Base-by-base conservation (phyloP, 2,113 vertebrate genomes). In the Choloepus hoffmanni region DNA sequence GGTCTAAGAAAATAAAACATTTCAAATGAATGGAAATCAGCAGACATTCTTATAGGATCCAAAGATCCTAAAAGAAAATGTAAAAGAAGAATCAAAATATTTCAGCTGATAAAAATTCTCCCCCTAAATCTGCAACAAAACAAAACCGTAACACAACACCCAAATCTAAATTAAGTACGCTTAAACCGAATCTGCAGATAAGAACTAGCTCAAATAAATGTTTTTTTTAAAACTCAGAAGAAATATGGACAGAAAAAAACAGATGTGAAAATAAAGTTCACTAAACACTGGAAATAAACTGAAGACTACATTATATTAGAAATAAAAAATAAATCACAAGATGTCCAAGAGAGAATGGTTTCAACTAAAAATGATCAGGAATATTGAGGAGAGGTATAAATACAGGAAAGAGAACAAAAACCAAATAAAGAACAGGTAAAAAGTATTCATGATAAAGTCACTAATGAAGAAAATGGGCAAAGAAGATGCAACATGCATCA, bases 311-410 rank as follows among this genome's bases (percentile, higher is more conserved):
- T 65, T 86, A 50, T 40, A 63, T 58, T 82, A 50, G 30, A 94
- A 78, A 83, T 89, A 73, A 89, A 96, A 81, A 48, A 13, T n/a
- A 48, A 90, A 73, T 85, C 76, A 85, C 16, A 36, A 89, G 6
- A 1, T 90, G 12, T 85, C 30, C 19, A 36, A 28, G n/a, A 78
- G 67, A 94, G 15, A 63, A 70, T 0, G 30, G 48, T 76, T 63
- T 90, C 72, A 88, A 86, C 13, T 65, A 40, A 76, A 76, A 65
- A 36, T 18, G 88, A 77, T 9, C 40, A 92, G 12, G 48, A 89
- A 16, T 65, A 77, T 0, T 21, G 21, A 83, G 18, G 11, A 93
- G 85, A 62, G 4, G 5, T 10, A 92, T 55, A 88, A 83, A 24
- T 36, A 60, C 15, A 82, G 6, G 16, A 62, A 87, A 73, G 23